Percentiles rank a stretch among this genome's conserved stretches.
These are phyloP conservation scores for Taurulus bubalis DNA, from an alignment of 2,113 vertebrate species.

Conservation along the genomic window DNA sequence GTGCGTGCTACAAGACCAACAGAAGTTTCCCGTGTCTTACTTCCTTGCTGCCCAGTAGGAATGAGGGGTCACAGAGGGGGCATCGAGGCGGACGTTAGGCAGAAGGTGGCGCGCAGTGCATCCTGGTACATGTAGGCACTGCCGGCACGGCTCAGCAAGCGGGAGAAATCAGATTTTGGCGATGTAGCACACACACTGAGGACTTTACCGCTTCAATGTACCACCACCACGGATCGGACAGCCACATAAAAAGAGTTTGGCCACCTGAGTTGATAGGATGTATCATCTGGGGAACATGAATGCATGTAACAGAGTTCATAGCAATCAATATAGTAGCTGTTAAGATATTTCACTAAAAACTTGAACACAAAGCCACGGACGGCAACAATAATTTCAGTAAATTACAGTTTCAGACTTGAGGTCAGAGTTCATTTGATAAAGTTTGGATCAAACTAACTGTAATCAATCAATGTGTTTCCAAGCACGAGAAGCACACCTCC, in stretches of 20 bases:
- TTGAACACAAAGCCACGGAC: not conserved
- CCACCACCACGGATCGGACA: too few species aligned
- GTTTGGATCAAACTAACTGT: not conserved
- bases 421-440: not conserved
- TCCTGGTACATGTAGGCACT: not conserved
- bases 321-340: not conserved
- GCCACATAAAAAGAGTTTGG: too few species aligned
- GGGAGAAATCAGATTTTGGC: too few species aligned
- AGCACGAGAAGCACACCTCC: slow-evolving; percentile 1
- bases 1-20: too few species aligned
- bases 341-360: not conserved
- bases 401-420: not conserved
- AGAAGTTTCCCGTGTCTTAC: too few species aligned
- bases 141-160: too few species aligned
- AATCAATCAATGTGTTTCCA: not conserved
- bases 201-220: too few species aligned
- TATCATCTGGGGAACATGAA: not conserved
- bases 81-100: too few species aligned
- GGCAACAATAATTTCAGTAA: too few species aligned
- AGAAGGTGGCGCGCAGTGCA: not conserved
- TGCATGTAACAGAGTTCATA: not conserved
- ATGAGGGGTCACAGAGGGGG: too few species aligned
- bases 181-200: too few species aligned
- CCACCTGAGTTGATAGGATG: not conserved
- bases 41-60: too few species aligned